These are phyloP conservation scores for Lutraria lutraria DNA, from an alignment of 2,888 invertebrate genomes.

Conservation along the genomic window DNA sequence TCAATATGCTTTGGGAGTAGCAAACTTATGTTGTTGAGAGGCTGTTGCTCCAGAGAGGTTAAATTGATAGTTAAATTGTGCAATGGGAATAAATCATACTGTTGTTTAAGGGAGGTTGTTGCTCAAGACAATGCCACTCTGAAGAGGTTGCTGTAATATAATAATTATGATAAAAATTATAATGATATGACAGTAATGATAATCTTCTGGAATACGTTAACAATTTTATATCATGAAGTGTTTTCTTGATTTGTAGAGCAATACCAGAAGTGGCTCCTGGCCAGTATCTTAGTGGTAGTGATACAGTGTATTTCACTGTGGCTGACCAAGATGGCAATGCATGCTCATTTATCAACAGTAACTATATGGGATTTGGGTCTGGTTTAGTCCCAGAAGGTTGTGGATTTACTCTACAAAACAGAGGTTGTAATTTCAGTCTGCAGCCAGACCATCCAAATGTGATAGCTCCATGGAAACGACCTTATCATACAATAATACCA, in stretches of 20 bases:
- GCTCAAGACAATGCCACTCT: too few species aligned
- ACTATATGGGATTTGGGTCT: constrained; percentile 86
- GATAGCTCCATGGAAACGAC: constrained; percentile 83
- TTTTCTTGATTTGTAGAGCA: constrained; percentile 56
- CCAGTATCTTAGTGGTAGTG: constrained; percentile 68
- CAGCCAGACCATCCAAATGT: constrained; percentile 82
- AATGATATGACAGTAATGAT: too few species aligned
- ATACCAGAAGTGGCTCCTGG: constrained; percentile 67
- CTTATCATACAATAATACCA: constrained; percentile 86
- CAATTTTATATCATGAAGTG: too few species aligned
- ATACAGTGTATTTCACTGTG: constrained; percentile 86
- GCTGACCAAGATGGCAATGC: constrained; percentile 86
- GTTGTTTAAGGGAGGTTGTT: too few species aligned
- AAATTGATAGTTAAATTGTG: too few species aligned
- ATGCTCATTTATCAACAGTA: constrained; percentile 87
- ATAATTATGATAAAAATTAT: too few species aligned
- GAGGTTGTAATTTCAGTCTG: constrained; percentile 83
- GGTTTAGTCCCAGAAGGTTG: constrained; percentile 86
- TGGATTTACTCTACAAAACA: constrained; percentile 87
- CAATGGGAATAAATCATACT: too few species aligned
- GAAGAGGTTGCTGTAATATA: too few species aligned
- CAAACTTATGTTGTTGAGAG: too few species aligned
- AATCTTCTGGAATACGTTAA: too few species aligned
- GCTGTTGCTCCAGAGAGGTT: too few species aligned
- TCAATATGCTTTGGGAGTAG: too few species aligned